Evolutionary conservation across 2,113 vertebrate genomes (phyloP), one percentile per base, ranked within the genome.

Genomic region (Takifugu bimaculatus): DNA sequence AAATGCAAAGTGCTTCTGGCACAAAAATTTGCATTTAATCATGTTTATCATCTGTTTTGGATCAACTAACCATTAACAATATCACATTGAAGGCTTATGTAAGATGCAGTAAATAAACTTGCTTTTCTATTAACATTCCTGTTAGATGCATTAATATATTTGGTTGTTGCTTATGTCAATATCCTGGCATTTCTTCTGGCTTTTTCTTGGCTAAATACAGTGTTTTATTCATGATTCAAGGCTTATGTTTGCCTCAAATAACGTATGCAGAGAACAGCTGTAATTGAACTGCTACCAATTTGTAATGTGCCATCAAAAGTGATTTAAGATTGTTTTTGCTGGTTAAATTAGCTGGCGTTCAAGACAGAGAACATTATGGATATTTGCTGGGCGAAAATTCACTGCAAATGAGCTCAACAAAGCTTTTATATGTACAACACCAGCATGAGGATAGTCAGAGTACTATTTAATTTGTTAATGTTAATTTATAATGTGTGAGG

Each of bases 311-410:
- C 48, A 61, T 61, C 51, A 20, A 50, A 26, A 59, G 27, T 52
- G 32, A 57, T 63, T 25, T 78, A 25, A 25, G 48, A 10, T 83
- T 80, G 70, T 77, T 79, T 78, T 77, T 65, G 51, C 28, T 0
- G 42, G 48, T 64, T 32, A 35, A 78, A 80, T 80, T 72, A 69
- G 51, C 9, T 12, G 0, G 5, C 50, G 48, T 57, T 62, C 58
- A 72, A 56, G 7, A 68, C 7, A 1, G 26, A 5, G 52, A 54
- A 77, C 63, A 63, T 81, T 59, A 72, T 26, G 50, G 25, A 49
- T 60, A 47, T 43, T 54, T 69, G 66, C 45, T 55, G 26, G 28
- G 15, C 65, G 1, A 4, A 39, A 43, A 44, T 64, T 55, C 28
- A 66, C 5, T 60, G 68, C 29, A 50, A 58, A 25, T 57, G 44